Evolutionary conservation across 2,888 invertebrate genomes (phyloP).

Genomic region (Dolichopus griseipennis): DNA sequence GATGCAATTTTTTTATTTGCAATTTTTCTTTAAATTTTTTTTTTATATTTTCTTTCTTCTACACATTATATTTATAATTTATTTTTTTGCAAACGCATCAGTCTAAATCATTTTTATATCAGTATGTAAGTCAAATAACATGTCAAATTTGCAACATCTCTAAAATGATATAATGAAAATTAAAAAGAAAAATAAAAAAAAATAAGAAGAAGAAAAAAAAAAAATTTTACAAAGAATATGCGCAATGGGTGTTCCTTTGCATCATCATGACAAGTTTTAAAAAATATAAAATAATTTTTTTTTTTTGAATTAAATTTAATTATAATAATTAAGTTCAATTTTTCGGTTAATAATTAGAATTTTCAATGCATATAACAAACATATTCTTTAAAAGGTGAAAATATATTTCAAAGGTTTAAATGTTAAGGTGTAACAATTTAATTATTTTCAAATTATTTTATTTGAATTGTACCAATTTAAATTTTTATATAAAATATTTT

Average conservation of each 20-base stretch:
- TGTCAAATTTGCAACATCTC: too few species aligned
- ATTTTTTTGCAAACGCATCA: background rate
- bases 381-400: too few species aligned
- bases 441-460: too few species aligned
- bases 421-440: too few species aligned
- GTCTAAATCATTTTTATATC: background rate
- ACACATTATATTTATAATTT: background rate
- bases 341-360: background rate
- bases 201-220: too few species aligned
- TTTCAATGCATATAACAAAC: background rate
- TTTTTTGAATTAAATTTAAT: conserved; percentile 1
- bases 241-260: background rate
- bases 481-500: too few species aligned
- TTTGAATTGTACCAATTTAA: too few species aligned
- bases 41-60: background rate
- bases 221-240: background rate
- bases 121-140: too few species aligned
- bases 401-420: too few species aligned
- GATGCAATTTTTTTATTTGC: conserved; percentile 5
- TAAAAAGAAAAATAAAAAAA: too few species aligned
- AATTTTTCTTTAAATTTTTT: background rate
- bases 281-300: background rate
- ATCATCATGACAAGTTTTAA: background rate
- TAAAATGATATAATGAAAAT: too few species aligned
- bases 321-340: background rate